phyloP scores from a whole-genome alignment of 2,888 invertebrate genomes.

The Leptinotarsa haldemani region DNA sequence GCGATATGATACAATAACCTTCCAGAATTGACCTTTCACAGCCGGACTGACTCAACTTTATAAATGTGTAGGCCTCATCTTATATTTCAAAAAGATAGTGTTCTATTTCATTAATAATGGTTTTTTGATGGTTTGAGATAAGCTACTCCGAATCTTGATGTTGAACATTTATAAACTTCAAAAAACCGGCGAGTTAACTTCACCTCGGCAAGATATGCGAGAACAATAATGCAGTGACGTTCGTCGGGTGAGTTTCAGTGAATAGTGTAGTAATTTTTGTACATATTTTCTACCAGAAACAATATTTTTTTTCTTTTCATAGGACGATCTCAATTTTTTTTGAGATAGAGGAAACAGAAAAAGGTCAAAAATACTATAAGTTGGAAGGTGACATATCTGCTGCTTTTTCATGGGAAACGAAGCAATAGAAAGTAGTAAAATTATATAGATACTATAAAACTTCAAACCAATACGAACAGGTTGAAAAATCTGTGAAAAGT shows the following conservation, averaged over 20 bases:
- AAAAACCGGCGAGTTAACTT: constrained; percentile 25
- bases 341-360: no score
- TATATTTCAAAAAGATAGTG: constrained; percentile 22
- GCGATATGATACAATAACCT: neutral
- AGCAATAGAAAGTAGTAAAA: no score
- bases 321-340: no score
- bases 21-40: constrained; percentile 13
- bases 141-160: constrained; percentile 28
- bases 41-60: constrained; percentile 15
- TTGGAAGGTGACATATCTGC: no score
- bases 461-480: no score
- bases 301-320: no score
- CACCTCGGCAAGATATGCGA: constrained; percentile 15
- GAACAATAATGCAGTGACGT: constrained; percentile 20
- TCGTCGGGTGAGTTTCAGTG: neutral
- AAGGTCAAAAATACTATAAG: no score
- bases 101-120: constrained; percentile 28
- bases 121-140: constrained; percentile 26
- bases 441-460: no score
- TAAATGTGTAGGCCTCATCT: constrained; percentile 17
- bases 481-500: no score
- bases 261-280: no score
- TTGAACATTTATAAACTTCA: constrained; percentile 29
- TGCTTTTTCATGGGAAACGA: no score
- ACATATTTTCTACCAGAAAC: no score